A percentile compares a stretch with the other conserved stretches of the same genome.
These are phyloP conservation scores for Tamandua tetradactyla DNA, from an alignment of 2,797 vertebrate genomes.

Conservation along the genomic window DNA sequence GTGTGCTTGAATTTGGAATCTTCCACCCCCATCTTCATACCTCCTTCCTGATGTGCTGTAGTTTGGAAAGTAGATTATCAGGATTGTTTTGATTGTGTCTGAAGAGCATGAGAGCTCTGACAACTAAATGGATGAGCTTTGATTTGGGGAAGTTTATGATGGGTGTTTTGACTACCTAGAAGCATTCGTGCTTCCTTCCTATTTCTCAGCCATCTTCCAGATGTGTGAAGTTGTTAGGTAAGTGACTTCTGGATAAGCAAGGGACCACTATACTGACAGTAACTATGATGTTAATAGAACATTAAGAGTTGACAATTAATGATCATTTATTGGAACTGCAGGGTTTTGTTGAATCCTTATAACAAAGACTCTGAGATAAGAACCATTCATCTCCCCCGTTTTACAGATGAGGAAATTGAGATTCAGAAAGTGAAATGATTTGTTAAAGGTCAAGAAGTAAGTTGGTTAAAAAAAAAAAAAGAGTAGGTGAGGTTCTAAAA, in stretches of 20 bases:
- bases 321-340: background rate
- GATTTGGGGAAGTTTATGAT: slow-evolving; percentile 28
- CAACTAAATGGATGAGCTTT: background rate
- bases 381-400: background rate
- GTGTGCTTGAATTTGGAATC: background rate
- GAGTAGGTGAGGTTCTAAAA: too few species aligned
- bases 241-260: slow-evolving; percentile 43
- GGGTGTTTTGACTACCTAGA: slow-evolving; percentile 63
- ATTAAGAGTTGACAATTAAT: slow-evolving; percentile 8
- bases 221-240: slow-evolving; percentile 30
- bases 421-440: slow-evolving; percentile 29
- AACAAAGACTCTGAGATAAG: background rate
- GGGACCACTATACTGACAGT: background rate
- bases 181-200: slow-evolving; percentile 63
- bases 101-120: slow-evolving; percentile 14
- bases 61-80: slow-evolving; percentile 6
- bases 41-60: background rate
- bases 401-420: slow-evolving; percentile 38
- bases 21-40: background rate
- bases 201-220: slow-evolving; percentile 53
- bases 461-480: too few species aligned
- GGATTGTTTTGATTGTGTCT: background rate
- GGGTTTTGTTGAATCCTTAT: background rate
- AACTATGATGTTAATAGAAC: background rate
- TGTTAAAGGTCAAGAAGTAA: background rate